Evolutionary conservation across 2,113 vertebrate genomes (phyloP).

Genomic region (Hippocampus zosterae): DNA sequence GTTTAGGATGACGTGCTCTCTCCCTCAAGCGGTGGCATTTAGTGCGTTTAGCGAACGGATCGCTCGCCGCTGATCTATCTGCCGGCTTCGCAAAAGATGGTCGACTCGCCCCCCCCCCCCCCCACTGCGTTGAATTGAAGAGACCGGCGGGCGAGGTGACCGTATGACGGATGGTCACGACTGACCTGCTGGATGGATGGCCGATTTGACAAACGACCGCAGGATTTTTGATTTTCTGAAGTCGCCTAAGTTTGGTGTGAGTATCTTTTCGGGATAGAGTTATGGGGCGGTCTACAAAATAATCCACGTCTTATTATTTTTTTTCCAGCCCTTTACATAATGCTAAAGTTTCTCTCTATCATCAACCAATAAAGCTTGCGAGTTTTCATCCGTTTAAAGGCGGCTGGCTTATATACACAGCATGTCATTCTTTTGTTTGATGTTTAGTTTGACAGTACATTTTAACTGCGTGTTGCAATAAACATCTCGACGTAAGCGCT

Average conservation of each 20-base stretch:
- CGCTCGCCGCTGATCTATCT: constrained; percentile 12
- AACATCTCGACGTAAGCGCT: too few species aligned
- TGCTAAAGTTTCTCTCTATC: too few species aligned
- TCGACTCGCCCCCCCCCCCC: neutral
- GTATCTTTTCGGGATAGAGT: neutral
- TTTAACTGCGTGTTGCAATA: too few species aligned
- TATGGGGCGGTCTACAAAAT: too few species aligned
- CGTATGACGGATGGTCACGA: constrained; percentile 62
- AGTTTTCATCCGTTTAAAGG: too few species aligned
- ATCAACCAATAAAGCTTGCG: too few species aligned
- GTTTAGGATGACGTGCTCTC: neutral
- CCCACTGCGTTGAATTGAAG: neutral
- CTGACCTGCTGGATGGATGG: constrained; percentile 63
- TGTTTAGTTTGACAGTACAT: too few species aligned
- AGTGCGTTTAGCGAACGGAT: constrained; percentile 14
- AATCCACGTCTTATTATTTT: too few species aligned
- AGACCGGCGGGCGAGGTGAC: constrained; percentile 20
- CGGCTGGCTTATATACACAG: too few species aligned
- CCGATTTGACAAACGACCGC: constrained; percentile 59
- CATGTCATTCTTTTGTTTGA: too few species aligned
- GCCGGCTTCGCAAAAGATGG: neutral
- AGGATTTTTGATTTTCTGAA: constrained; percentile 57
- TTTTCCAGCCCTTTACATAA: too few species aligned
- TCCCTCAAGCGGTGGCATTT: neutral
- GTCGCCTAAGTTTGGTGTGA: constrained; percentile 25